Base-by-base conservation (phyloP, 92 coral and sea anemone genomes). In the Bergia puertoricense region DNA sequence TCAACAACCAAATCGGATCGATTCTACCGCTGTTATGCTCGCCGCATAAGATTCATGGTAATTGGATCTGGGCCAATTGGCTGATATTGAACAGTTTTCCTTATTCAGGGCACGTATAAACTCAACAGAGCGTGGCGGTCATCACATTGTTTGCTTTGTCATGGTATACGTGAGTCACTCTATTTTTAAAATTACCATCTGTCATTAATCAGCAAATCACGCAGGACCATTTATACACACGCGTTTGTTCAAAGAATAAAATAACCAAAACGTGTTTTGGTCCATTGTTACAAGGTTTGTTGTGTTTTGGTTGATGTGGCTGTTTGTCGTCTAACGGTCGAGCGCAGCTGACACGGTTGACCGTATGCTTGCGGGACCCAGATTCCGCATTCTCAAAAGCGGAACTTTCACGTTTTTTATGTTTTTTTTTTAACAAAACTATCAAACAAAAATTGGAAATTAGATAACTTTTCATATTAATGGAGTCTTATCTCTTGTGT, bases 91-190 rank as follows among this genome's bases (percentile, higher is more conserved):
- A 30, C 30, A 30, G 30, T 30, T 30, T 30, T 30, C 46, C 48
- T 78, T 50, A 20, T 20, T 3, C 76, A 72, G 76, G 76, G 76
- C 76, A 72, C 76, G 76, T 72, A 72, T 36, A 4, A 39, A 72
- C 43, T 72, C 7, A 72, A 39, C 0, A 30, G n/a, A 72, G 76
- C 76, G 76, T 62, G 69, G 20, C 30, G 30, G 22, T 62, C 30
- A 16, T 62, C 30, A 6, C 20, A 62, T 62, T 62, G 6, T 54
- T 3, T 54, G 16, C 59, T 54, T 8, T 54, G 59, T 1, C 2
- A 8, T 54, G 6, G 69, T 62, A 62, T 62, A 23, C 69, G 23
- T 62, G 69, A 0, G 8, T 62, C 30, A 14, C 2, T 18, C 69
- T 62, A 62, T 62, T 62, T 62, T 62, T 62, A 62, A 0, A 62